These are phyloP conservation scores for Catocala sponsa DNA, from an alignment of 2,888 invertebrate genomes.

Conservation along the genomic window DNA sequence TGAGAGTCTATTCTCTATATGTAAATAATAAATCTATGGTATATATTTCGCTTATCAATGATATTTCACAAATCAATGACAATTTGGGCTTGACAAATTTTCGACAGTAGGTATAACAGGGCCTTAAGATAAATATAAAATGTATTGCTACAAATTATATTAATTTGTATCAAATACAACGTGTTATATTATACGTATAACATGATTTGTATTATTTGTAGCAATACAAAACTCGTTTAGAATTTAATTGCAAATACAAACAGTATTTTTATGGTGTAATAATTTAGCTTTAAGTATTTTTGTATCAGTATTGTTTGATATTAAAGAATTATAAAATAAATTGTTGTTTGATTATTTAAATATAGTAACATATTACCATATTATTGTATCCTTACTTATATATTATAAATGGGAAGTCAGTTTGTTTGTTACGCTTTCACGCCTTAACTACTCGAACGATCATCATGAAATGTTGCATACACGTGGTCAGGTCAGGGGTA, in stretches of 20 bases:
- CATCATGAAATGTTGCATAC: too few relatives aligned
- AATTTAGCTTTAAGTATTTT: conserved; percentile 43
- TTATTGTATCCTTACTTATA: too few relatives aligned
- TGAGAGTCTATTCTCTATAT: conserved; percentile 52
- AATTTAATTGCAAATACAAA: conserved; percentile 2
- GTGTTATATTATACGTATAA: too few relatives aligned
- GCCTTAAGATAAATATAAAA: neutral
- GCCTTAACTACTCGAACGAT: too few relatives aligned
- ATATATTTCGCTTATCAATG: too few relatives aligned
- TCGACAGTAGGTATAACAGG: neutral
- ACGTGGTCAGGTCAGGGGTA: too few relatives aligned
- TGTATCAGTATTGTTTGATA: conserved; percentile 54
- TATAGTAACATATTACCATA: neutral
- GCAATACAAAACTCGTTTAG: conserved; percentile 8
- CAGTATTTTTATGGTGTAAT: conserved; percentile 16
- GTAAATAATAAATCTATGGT: too few relatives aligned
- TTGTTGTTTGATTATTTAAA: neutral
- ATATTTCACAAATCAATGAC: too few relatives aligned
- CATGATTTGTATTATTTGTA: neutral
- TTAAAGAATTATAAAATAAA: conserved; percentile 26
- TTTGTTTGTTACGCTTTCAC: too few relatives aligned
- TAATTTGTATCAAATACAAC: too few relatives aligned
- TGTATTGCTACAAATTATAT: conserved; percentile 2
- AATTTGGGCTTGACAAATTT: neutral
- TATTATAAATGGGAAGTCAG: too few relatives aligned